phyloP scores from a whole-genome alignment of 2,113 vertebrate genomes.

The Sarotherodon lohbergeri region DNA sequence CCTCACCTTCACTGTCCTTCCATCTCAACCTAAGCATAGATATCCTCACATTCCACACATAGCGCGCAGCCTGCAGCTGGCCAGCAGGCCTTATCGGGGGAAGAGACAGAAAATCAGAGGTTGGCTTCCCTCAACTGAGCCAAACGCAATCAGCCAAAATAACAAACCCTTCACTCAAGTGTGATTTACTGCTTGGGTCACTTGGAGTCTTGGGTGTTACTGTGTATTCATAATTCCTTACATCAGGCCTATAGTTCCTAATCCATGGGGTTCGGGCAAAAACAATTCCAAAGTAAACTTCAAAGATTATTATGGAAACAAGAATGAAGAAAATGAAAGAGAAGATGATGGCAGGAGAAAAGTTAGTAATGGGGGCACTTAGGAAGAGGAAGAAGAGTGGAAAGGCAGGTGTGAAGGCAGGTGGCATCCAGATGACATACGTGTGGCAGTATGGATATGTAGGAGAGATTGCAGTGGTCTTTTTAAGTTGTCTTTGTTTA shows the following conservation, averaged over 20 bases:
- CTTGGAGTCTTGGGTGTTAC: not conserved
- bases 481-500: not conserved
- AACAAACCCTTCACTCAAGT: not conserved
- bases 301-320: not conserved
- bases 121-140: not conserved
- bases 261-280: not conserved
- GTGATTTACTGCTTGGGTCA: not conserved
- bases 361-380: not conserved
- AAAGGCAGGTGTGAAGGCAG: not conserved
- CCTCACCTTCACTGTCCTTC: not conserved
- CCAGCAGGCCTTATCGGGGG: not conserved
- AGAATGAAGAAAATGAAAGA: not conserved
- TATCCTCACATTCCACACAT: conserved; percentile 23
- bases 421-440: not conserved
- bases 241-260: not conserved
- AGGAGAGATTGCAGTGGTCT: not conserved
- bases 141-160: not conserved
- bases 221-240: not conserved
- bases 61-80: not conserved
- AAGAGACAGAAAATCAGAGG: not conserved
- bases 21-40: not conserved
- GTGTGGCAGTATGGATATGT: not conserved
- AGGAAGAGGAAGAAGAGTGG: not conserved
- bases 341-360: not conserved
- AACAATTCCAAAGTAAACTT: not conserved